Percentiles rank a stretch among this genome's conserved stretches.
Conservation (phyloP, 2,113 vertebrate species). For the Corydoras maculifer region DNA sequence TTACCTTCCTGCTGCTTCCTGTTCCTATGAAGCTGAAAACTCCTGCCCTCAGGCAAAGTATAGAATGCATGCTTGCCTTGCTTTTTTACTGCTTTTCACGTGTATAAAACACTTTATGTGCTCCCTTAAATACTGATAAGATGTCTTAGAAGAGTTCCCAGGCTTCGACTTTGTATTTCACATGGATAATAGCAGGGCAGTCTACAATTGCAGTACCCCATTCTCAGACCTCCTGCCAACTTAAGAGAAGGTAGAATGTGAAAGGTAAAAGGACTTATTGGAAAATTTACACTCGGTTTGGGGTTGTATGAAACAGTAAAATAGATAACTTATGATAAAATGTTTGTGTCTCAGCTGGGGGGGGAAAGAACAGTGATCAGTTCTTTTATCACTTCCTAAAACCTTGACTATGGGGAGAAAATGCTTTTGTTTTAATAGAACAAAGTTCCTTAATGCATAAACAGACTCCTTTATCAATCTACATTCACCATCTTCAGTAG, state of each 20-base stretch:
- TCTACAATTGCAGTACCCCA: not conserved
- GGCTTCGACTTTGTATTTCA: not conserved
- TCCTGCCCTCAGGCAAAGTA: constrained; percentile 11
- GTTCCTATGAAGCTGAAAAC: not conserved
- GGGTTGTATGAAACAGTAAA: not conserved
- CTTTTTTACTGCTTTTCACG: constrained; percentile 5
- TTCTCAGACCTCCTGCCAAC: not conserved
- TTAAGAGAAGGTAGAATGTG: not conserved
- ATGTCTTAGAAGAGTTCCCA: not conserved
- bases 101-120: constrained; percentile 6
- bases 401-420: no score
- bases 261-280: not conserved
- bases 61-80: not conserved
- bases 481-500: constrained; percentile 10
- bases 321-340: no score
- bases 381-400: no score
- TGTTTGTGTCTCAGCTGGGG: no score
- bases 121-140: constrained; percentile 15
- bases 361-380: no score
- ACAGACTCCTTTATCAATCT: constrained; percentile 13
- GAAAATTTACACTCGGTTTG: not conserved
- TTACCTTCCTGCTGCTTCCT: constrained; percentile 4
- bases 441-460: constrained; percentile 5
- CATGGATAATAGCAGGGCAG: not conserved
- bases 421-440: not conserved